Evolutionary conservation across 2,888 invertebrate genomes (phyloP).

Genomic region (Volucella inflata): DNA sequence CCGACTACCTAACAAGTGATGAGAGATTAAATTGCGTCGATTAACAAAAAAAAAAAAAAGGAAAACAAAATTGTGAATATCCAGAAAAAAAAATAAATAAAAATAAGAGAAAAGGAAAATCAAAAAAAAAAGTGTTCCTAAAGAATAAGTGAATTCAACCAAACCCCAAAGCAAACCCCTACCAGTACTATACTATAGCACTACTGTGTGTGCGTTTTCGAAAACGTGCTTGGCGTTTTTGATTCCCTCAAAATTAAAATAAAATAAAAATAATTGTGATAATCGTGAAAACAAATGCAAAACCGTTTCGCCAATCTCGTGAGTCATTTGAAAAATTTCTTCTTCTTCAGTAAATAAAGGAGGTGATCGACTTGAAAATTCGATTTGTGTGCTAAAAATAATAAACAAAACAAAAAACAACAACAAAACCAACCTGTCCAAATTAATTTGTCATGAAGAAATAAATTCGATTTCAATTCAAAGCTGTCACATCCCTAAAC

Average conservation of each 20-base stretch:
- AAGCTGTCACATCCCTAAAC: neutral
- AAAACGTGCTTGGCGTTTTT: conserved; percentile 32
- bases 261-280: neutral
- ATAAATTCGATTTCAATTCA: conserved; percentile 14
- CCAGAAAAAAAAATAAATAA: conserved; percentile 7
- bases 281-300: conserved; percentile 33
- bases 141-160: conserved; percentile 9
- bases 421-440: neutral
- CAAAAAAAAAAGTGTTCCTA: neutral
- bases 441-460: conserved; percentile 4
- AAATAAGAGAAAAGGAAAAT: conserved; percentile 42
- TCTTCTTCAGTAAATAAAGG: neutral
- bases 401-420: conserved; percentile 18
- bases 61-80: conserved; percentile 45
- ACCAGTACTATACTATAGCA: too few relatives aligned
- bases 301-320: conserved; percentile 40
- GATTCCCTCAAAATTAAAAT: neutral
- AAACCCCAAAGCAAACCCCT: neutral
- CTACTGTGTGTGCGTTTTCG: neutral
- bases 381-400: neutral
- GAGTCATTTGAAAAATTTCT: conserved; percentile 24
- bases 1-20: conserved; percentile 20
- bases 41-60: conserved; percentile 22
- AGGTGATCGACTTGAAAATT: conserved; percentile 18
- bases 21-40: conserved; percentile 48